Percentiles rank a stretch among this genome's conserved stretches.
Conservation (phyloP, 2,113 vertebrate species). For the Pelvicachromis taeniatus region DNA sequence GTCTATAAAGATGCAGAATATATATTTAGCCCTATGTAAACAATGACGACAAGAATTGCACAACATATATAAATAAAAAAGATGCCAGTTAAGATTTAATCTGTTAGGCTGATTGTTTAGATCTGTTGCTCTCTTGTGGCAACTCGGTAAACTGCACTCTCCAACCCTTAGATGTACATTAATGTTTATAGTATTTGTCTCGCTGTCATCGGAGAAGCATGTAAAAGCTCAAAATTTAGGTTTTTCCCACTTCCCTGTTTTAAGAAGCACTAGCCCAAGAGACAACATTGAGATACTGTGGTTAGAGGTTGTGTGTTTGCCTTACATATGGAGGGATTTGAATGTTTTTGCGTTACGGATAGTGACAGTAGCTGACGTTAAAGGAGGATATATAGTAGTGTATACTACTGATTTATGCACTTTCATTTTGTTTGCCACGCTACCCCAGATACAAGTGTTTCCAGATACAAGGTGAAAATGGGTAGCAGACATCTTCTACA, state of each 20-base stretch:
- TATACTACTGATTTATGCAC: slow-evolving; percentile 67
- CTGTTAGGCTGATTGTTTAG: background rate
- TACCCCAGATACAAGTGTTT: background rate
- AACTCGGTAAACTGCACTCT: slow-evolving; percentile 22
- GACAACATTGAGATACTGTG: slow-evolving; percentile 24
- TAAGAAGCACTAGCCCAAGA: slow-evolving; percentile 30
- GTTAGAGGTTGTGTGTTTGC: slow-evolving; percentile 37
- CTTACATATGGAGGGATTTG: slow-evolving; percentile 40
- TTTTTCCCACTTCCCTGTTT: background rate
- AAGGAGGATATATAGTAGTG: slow-evolving; percentile 31
- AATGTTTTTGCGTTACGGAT: slow-evolving; percentile 32
- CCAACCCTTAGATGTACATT: background rate
- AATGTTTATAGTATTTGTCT: background rate
- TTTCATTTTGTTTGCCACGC: slow-evolving; percentile 49
- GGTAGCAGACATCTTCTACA: background rate
- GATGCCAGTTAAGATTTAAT: background rate
- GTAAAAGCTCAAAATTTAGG: background rate
- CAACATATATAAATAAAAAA: background rate
- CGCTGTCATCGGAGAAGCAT: background rate
- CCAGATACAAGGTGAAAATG: background rate
- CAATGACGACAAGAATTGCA: background rate
- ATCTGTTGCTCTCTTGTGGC: slow-evolving; percentile 38
- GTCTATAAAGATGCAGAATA: background rate
- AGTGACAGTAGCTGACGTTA: background rate
- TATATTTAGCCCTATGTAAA: background rate